Evolutionary conservation across 2,888 invertebrate genomes (phyloP).

Genomic region (Timema cristinae): DNA sequence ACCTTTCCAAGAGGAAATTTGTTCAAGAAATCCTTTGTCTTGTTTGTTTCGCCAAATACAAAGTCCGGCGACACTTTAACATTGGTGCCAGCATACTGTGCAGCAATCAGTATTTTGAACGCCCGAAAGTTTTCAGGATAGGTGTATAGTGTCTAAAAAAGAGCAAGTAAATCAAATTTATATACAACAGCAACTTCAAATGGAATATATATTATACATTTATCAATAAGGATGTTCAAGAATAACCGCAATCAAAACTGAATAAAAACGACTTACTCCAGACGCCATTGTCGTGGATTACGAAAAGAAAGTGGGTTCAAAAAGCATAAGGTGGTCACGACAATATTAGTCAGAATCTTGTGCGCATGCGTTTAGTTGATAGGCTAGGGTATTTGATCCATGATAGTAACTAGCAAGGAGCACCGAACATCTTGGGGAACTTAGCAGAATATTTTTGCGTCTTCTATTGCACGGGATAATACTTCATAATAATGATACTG

Average conservation of each 20-base stretch:
- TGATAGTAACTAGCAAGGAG: too few relatives aligned
- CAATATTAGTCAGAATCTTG: neutral
- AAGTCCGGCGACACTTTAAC: conserved; percentile 80
- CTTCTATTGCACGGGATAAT: too few relatives aligned
- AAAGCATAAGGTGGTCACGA: conserved; percentile 37
- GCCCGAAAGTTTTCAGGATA: conserved; percentile 98
- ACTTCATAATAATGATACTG: too few relatives aligned
- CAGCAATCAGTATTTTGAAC: conserved; percentile 95
- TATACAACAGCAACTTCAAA: conserved; percentile 13
- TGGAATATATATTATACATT: neutral
- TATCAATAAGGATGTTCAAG: conserved; percentile 15
- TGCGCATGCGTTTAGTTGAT: too few relatives aligned
- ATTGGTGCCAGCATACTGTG: conserved; percentile 88
- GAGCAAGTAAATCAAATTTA: conserved; percentile 18
- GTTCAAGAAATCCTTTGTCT: conserved; percentile 76
- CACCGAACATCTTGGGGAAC: too few relatives aligned
- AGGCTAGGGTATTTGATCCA: too few relatives aligned
- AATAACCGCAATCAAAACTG: conserved; percentile 31
- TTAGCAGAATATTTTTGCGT: too few relatives aligned
- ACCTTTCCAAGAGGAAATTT: conserved; percentile 99
- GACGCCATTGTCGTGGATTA: conserved; percentile 47
- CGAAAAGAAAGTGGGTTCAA: conserved; percentile 40
- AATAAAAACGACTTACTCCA: conserved; percentile 47
- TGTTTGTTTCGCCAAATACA: conserved; percentile 92
- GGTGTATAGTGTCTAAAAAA: conserved; percentile 89